Conservation (phyloP, 2,888 invertebrate species). For the Drosophila niveifrons region DNA sequence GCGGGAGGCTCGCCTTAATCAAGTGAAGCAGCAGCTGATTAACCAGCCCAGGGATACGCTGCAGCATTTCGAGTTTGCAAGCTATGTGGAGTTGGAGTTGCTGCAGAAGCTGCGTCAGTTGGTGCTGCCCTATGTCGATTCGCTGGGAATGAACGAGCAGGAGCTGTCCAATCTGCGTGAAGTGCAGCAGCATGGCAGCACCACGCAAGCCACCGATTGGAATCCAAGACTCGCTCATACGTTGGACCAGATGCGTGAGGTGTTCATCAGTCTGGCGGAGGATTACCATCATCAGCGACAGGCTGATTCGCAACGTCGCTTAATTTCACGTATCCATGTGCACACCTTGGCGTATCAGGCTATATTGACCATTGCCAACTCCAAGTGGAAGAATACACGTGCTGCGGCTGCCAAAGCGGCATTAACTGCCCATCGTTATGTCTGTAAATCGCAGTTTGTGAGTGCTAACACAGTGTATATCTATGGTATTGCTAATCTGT, state of each 20-base stretch:
- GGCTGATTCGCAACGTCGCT: constrained; percentile 84
- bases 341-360: constrained; percentile 96
- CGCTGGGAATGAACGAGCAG: constrained; percentile 95
- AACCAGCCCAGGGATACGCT: constrained; percentile 87
- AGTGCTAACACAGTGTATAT: constrained; percentile 10
- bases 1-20: constrained; percentile 88
- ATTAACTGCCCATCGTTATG: constrained; percentile 92
- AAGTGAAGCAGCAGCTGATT: constrained; percentile 89
- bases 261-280: constrained; percentile 86
- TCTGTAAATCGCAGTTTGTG: constrained; percentile 89
- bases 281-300: constrained; percentile 64
- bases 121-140: constrained; percentile 91
- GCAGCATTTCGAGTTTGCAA: constrained; percentile 95
- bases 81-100: constrained; percentile 91
- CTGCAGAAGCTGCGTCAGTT: constrained; percentile 88
- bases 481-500: background rate
- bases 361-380: constrained; percentile 89
- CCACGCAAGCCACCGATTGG: constrained; percentile 91
- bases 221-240: constrained; percentile 92
- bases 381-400: constrained; percentile 91
- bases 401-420: constrained; percentile 94
- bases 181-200: constrained; percentile 89
- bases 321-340: constrained; percentile 91
- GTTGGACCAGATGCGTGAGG: constrained; percentile 92
- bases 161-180: constrained; percentile 92